A percentile compares a stretch with the other conserved stretches of the same genome.
Evolutionary conservation across 2,888 invertebrate genomes (phyloP).

Genomic region (Calliphora vomitoria): DNA sequence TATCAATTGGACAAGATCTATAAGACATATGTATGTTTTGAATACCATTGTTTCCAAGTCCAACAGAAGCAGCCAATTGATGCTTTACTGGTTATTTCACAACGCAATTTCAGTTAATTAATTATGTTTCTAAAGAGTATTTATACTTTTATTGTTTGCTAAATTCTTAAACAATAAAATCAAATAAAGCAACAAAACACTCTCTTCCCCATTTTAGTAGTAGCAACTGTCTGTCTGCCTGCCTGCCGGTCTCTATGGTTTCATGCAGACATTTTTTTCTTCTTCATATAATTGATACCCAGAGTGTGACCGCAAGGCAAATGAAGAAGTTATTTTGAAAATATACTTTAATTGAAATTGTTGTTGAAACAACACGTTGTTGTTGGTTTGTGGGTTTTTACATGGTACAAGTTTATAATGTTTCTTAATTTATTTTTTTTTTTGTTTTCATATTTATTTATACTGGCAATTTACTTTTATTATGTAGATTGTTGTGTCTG

Average conservation of each 20-base stretch:
- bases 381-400: slow-evolving; percentile 47
- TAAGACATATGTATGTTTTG: too few relatives aligned
- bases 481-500: slow-evolving; percentile 56
- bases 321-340: slow-evolving; percentile 60
- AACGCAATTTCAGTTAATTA: too few relatives aligned
- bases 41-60: too few relatives aligned
- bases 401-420: slow-evolving; percentile 24
- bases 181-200: background rate
- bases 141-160: slow-evolving; percentile 2
- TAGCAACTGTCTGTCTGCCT: background rate
- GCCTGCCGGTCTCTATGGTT: slow-evolving; percentile 9
- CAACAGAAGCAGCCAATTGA: too few relatives aligned
- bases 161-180: slow-evolving; percentile 5
- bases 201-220: too few relatives aligned
- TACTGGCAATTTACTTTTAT: slow-evolving; percentile 32
- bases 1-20: too few relatives aligned
- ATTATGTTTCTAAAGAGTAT: background rate
- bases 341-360: slow-evolving; percentile 69
- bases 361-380: slow-evolving; percentile 64
- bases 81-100: too few relatives aligned
- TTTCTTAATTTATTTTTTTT: slow-evolving; percentile 7
- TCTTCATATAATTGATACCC: slow-evolving; percentile 58
- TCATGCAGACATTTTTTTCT: slow-evolving; percentile 30
- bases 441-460: slow-evolving; percentile 1
- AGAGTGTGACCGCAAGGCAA: slow-evolving; percentile 62